These are phyloP conservation scores for Noctua fimbriata DNA, from an alignment of 2,888 invertebrate genomes.

Conservation along the genomic window DNA sequence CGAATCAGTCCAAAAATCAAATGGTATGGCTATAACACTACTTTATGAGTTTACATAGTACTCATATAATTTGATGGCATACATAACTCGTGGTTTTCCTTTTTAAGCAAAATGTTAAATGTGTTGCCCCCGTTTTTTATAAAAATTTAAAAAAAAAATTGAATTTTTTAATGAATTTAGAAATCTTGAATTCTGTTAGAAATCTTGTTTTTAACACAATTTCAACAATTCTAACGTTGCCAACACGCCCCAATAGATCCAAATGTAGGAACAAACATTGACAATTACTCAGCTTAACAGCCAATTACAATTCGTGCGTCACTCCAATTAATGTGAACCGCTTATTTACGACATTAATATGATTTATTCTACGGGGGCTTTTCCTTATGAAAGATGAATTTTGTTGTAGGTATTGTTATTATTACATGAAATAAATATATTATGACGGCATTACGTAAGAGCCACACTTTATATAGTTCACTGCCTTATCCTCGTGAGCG, in stretches of 20 bases:
- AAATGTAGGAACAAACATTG: not conserved
- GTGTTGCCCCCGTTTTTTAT: too few species aligned
- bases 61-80: not conserved
- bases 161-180: too few species aligned
- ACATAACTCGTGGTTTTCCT: not conserved
- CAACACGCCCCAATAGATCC: not conserved
- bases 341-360: not conserved
- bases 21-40: not conserved
- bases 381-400: constrained; percentile 17
- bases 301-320: not conserved
- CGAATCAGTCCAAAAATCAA: not conserved
- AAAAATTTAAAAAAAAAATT: too few species aligned
- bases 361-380: not conserved
- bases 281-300: not conserved
- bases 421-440: not conserved
- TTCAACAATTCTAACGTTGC: not conserved
- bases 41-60: not conserved
- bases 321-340: constrained; percentile 1
- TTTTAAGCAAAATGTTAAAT: not conserved
- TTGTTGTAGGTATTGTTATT: not conserved
- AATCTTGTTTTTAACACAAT: not conserved
- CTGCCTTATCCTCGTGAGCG: not conserved
- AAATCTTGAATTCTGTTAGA: too few species aligned
- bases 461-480: not conserved
- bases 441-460: not conserved